phyloP scores from a whole-genome alignment of 2,888 invertebrate genomes.

The Pomacea canaliculata region DNA sequence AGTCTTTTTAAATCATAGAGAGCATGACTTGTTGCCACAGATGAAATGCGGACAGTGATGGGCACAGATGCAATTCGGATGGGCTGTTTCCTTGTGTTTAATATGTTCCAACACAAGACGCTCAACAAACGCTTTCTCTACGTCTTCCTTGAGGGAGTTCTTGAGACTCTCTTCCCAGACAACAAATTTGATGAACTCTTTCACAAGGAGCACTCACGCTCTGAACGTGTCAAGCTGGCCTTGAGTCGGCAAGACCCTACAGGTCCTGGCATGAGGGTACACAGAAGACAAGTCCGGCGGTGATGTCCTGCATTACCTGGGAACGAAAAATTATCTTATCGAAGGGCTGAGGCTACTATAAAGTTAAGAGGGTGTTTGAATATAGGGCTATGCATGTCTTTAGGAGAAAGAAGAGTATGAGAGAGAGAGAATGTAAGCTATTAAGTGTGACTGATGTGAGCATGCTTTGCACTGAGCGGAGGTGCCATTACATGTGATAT shows the following conservation, averaged over 20 bases:
- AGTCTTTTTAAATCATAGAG: too few relatives aligned
- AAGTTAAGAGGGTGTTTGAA: too few relatives aligned
- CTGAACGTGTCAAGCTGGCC: conserved; percentile 42
- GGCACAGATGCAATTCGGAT: conserved; percentile 88
- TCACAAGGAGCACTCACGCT: conserved; percentile 78
- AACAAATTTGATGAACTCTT: conserved; percentile 81
- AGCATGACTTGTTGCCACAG: conserved; percentile 69
- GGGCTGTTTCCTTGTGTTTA: conserved; percentile 86
- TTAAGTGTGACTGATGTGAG: too few relatives aligned
- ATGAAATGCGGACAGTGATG: conserved; percentile 89
- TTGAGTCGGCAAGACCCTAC: conserved; percentile 2
- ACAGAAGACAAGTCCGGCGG: conserved; percentile 6
- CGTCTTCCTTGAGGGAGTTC: conserved; percentile 85
- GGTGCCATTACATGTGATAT: too few relatives aligned
- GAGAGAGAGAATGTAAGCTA: too few relatives aligned
- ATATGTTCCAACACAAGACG: conserved; percentile 87
- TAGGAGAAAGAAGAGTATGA: too few relatives aligned
- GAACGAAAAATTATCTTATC: too few relatives aligned
- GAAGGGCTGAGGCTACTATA: too few relatives aligned
- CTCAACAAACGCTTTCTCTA: conserved; percentile 87
- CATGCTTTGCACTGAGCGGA: too few relatives aligned
- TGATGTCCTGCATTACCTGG: conserved; percentile 4
- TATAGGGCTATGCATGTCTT: too few relatives aligned
- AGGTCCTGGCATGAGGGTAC: not conserved
- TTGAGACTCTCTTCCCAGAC: conserved; percentile 84